Evolutionary conservation across 2,888 invertebrate genomes (phyloP), one percentile per base, ranked within the genome.

Genomic region (Rugalucina vietnamica): DNA sequence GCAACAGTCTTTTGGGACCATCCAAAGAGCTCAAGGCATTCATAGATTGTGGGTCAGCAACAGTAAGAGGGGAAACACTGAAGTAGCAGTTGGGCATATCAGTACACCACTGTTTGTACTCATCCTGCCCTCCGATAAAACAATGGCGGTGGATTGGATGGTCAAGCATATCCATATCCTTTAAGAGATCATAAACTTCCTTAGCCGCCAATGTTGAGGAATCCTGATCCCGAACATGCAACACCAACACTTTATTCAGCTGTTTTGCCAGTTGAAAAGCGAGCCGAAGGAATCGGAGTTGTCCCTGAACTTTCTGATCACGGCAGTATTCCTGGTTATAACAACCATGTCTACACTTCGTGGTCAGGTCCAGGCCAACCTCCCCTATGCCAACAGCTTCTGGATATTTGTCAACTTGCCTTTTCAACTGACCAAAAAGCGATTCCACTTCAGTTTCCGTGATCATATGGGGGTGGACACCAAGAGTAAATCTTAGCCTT

Each of bases 181-280:
- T 21, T 4, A 54, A n/a, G 10, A 54, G 12, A 18, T 54, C 10
- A 4, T 36, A 24, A 70, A 70, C 70, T 24, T 70, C 70, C 37
- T 4, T 14, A 3, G 70, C 70, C n/a, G 70, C 70, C 4, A 1
- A 12, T 12, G 5, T 21, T n/a, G n/a, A 18, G 37, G 18, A 18
- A 70, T 29, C 24, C 21, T 70, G 8, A 70, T 70, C 70, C n/a
- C 70, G 36, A 3, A 70, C 70, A 70, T 70, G 70, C 36, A 70
- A 4, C n/a, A 70, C 21, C 10, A 70, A 36, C n/a, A 37, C 37
- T 24, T 36, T 70, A n/a, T 37, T 37, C 21, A 27, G 34, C 34
- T 70, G 21, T 21, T 36, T 70, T 8, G 70, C 70, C n/a, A 70
- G 37, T 5, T 37, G 37, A n/a, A 70, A 36, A 70, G 24, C 34